Evolutionary conservation across 2,888 invertebrate genomes (phyloP).

Genomic region (Amitus sp.): DNA sequence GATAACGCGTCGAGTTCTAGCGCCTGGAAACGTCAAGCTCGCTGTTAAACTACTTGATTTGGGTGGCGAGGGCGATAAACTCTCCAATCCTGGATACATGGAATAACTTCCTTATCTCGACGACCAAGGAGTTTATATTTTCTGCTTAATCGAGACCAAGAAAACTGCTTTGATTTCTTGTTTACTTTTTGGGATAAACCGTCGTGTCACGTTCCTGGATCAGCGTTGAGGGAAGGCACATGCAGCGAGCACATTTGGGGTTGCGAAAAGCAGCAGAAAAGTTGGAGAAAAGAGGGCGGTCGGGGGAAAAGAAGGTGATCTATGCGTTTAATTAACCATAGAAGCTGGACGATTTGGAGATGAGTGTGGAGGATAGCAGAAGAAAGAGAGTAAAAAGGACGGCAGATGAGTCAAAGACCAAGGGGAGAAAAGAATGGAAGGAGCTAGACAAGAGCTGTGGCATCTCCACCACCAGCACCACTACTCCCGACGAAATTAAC

Average conservation of each 20-base stretch:
- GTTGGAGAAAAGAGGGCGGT: constrained; percentile 27
- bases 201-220: background rate
- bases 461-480: too few species aligned
- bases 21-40: too few species aligned
- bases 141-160: background rate
- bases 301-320: constrained; percentile 54
- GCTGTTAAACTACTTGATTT: constrained; percentile 6
- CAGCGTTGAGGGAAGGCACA: background rate
- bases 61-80: background rate
- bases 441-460: constrained; percentile 25
- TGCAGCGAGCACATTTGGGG: constrained; percentile 28
- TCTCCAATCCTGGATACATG: too few species aligned
- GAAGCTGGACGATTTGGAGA: constrained; percentile 50
- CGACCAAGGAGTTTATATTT: background rate
- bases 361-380: constrained; percentile 33
- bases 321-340: constrained; percentile 65
- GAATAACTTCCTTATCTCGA: too few species aligned
- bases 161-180: background rate
- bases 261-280: constrained; percentile 26
- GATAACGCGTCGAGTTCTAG: background rate
- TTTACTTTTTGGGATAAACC: background rate
- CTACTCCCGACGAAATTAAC: constrained; percentile 59
- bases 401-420: constrained; percentile 29
- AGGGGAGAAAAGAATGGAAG: constrained; percentile 24
- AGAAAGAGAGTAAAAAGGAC: constrained; percentile 19